Evolutionary conservation across 2,888 invertebrate genomes (phyloP), one percentile per base, ranked within the genome.

Genomic region (Prosopocoilus inquinatus): DNA sequence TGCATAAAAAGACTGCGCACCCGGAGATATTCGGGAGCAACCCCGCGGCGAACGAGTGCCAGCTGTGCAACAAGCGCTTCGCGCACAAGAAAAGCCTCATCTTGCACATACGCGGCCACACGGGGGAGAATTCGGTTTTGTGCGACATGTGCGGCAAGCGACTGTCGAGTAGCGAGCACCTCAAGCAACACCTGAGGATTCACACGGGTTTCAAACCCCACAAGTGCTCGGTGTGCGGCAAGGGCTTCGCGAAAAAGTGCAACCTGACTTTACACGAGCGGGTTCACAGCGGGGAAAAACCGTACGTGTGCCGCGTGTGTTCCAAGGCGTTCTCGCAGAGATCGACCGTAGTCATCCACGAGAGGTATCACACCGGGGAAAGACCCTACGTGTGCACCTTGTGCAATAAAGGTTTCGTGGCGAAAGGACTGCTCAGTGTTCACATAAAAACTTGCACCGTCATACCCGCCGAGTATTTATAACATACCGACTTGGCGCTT

Each of bases 261-360:
- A 81, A 82, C 73, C 73, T 83, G 62, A 81, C 80, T 28, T 70
- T 82, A 45, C 83, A 83, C 75, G 81, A 82, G 73, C 78, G 83
- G 50, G 81, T 82, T 53, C 83, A 83, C 72, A 81, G 80, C 1
- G 83, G 83, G 0, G 82, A 83, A 74, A 82, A 82, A 71, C 83
- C 83, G 46, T 80, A 82, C 73, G 79, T 81, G 53, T 83, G 83
- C 70, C 75, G 80, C 59, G 77, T 80, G 69, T 83, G 83, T 73
- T 80, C 80, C 15, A 83, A 83, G 71, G 80, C 80, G 11, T 83
- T 83, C 76, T 79, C 79, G 16, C 82, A 83, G 74, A 75, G 81
- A n/a, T 81, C 81, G 59, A 83, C 82, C 41, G 79, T 84, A 56
- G 81, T 81, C 59, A 82, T 82, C 60, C 84, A 84, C 70, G 81